A percentile compares a stretch with the other conserved stretches of the same genome.
phyloP scores from a whole-genome alignment of 1,140 invertebrate species.

The Aphaenogaster rudis region DNA sequence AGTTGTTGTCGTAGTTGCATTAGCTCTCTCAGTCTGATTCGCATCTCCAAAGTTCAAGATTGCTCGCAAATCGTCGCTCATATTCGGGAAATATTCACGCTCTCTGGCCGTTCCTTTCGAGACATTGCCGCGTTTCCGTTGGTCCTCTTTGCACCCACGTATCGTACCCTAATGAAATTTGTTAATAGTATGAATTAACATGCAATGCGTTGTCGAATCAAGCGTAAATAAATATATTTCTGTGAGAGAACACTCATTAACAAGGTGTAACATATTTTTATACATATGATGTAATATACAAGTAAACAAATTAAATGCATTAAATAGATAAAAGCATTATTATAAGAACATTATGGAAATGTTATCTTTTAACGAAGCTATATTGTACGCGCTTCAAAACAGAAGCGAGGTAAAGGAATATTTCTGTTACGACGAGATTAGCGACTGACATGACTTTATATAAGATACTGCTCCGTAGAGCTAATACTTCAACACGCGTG shows the following conservation, averaged over 20 bases:
- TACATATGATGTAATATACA: neutral
- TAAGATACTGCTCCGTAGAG: neutral
- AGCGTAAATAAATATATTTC: neutral
- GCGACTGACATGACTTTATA: neutral
- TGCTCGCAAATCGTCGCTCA: neutral
- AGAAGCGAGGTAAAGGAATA: neutral
- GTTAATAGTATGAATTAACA: neutral
- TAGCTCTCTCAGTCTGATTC: constrained; percentile 36
- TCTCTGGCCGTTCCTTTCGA: neutral
- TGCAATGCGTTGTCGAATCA: neutral
- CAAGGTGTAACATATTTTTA: neutral
- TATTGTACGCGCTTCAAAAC: neutral
- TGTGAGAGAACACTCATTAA: neutral
- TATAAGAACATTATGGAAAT: neutral
- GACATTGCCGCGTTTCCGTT: neutral
- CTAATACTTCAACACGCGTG: neutral
- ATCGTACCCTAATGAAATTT: constrained; percentile 23
- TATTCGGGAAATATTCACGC: neutral
- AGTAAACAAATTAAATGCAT: neutral
- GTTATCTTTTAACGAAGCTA: neutral
- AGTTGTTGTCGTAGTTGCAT: neutral
- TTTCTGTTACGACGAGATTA: constrained; percentile 3
- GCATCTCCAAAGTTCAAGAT: neutral
- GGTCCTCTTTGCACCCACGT: neutral
- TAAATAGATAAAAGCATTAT: neutral